Percentiles rank a stretch among this genome's conserved stretches.
Conservation (phyloP, 2,888 invertebrate species). For the Drosophila phalerata region DNA sequence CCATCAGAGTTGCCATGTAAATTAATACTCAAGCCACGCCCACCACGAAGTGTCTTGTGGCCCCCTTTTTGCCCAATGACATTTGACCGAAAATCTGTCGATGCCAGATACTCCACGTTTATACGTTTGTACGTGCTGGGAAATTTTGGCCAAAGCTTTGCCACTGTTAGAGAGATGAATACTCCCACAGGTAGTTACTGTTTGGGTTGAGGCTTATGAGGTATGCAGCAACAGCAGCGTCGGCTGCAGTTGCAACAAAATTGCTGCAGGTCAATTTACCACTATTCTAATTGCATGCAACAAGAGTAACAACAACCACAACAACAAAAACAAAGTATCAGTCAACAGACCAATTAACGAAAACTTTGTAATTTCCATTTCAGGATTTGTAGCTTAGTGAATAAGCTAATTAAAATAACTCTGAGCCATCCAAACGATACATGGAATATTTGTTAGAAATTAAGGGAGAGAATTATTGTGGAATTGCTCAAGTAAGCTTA, state of each 20-base stretch:
- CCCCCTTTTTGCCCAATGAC: constrained; percentile 39
- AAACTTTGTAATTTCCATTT: constrained; percentile 25
- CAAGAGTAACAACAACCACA: background rate
- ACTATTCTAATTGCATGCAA: constrained; percentile 19
- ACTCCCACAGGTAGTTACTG: constrained; percentile 29
- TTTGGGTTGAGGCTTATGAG: constrained; percentile 27
- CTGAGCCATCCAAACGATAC: constrained; percentile 1
- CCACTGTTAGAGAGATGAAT: background rate
- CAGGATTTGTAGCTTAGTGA: constrained; percentile 38
- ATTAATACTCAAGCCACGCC: constrained; percentile 56
- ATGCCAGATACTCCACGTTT: constrained; percentile 22
- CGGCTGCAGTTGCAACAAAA: constrained; percentile 14
- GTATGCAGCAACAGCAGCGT: constrained; percentile 6
- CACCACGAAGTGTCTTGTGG: constrained; percentile 7
- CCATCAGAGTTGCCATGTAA: constrained; percentile 52
- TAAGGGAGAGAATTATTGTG: background rate
- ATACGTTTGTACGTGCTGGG: constrained; percentile 17
- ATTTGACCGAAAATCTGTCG: constrained; percentile 53
- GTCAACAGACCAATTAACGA: constrained; percentile 41
- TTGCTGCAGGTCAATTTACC: constrained; percentile 31
- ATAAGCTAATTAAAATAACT: constrained; percentile 53
- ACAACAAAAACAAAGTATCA: constrained; percentile 15
- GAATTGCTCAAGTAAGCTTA: no score
- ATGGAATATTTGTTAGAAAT: constrained; percentile 15
- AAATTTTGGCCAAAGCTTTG: constrained; percentile 15